Conservation (phyloP, 64 coral and sea anemone genomes). For the Montipora sp. region DNA sequence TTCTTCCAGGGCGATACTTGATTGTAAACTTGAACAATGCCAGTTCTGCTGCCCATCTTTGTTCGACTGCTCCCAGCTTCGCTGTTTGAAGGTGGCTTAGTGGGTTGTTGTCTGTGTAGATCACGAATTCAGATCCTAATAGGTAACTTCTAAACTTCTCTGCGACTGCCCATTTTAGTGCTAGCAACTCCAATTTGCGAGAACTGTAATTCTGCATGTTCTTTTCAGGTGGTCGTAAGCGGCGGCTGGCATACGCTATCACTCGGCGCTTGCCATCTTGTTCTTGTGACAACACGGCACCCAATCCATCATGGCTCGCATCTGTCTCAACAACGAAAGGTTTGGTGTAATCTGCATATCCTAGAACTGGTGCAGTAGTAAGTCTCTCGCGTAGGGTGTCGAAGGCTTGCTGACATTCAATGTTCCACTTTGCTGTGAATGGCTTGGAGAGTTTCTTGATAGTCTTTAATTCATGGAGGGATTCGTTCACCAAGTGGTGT, state of each 20-base stretch:
- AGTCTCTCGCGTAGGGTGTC: no score
- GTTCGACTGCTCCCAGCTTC: slow-evolving; percentile 32
- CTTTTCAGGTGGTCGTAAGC: slow-evolving; percentile 19
- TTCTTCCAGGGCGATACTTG: slow-evolving; percentile 25
- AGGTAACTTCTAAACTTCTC: no score
- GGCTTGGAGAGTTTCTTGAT: slow-evolving; percentile 9
- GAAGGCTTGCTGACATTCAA: no score
- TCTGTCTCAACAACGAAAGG: slow-evolving; percentile 34
- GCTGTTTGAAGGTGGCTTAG: slow-evolving; percentile 24
- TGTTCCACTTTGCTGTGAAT: no score
- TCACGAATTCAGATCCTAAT: slow-evolving; percentile 23
- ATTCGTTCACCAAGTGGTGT: slow-evolving; percentile 53
- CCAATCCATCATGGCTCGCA: slow-evolving; percentile 42
- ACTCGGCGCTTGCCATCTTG: slow-evolving; percentile 18
- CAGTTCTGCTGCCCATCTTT: slow-evolving; percentile 40
- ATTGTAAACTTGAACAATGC: neutral
- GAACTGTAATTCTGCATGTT: slow-evolving; percentile 23
- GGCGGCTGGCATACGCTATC: slow-evolving; percentile 12
- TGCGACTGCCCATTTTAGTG: slow-evolving; percentile 23
- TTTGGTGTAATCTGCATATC: no score
- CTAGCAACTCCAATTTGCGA: neutral
- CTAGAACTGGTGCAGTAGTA: no score
- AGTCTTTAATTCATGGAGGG: slow-evolving; percentile 30
- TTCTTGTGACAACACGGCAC: slow-evolving; percentile 33
- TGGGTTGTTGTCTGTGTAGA: slow-evolving; percentile 52